Evolutionary conservation across 1,140 invertebrate species (phyloP), one percentile per base, ranked within the genome.

Genomic region (Phenacoccus solenopsis): DNA sequence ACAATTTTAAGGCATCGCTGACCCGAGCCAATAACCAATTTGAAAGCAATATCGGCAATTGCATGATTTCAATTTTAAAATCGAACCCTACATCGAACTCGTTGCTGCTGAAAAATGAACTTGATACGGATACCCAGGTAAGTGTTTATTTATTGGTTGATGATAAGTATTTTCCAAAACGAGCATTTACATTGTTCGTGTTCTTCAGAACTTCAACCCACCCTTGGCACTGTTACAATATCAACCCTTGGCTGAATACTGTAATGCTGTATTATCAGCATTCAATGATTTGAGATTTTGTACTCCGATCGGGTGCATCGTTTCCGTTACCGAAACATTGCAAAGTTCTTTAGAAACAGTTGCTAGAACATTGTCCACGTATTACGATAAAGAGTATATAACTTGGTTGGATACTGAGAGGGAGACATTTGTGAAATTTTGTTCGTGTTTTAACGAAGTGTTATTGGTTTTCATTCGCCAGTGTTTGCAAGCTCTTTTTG

Each of bases 171-270:
- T n/a, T n/a, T n/a, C n/a, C n/a, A n/a, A n/a, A n/a, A n/a, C n/a
- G n/a, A n/a, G n/a, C n/a, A n/a, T n/a, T n/a, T n/a, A 24, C 13
- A 25, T 16, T 64, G 9, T 64, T 16, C 24, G 2, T 25, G 13
- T 22, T 27, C 61, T n/a, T 32, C 64, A 71, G 70, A 67, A 85
- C 79, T 82, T 83, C 72, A 81, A 83, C 75, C 92, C 93, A 12
- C 93, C 94, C 1, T 87, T 91, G 72, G 85, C 85, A 67, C 79
- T 97, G 28, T 77, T 95, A 24, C 91, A 96, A 76, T 96, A 93
- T 79, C 89, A 90, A 78, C 93, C 94, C 1, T 78, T 97, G 72
- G 93, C 93, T 0, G 87, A 91, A 74, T 93, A 93, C 75, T 92
- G 91, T 76, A 97, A 96, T 81, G 87, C 89, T n/a, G 80, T 96